Base-by-base conservation (phyloP, 2,797 vertebrate genomes). In the Poecilia picta region DNA sequence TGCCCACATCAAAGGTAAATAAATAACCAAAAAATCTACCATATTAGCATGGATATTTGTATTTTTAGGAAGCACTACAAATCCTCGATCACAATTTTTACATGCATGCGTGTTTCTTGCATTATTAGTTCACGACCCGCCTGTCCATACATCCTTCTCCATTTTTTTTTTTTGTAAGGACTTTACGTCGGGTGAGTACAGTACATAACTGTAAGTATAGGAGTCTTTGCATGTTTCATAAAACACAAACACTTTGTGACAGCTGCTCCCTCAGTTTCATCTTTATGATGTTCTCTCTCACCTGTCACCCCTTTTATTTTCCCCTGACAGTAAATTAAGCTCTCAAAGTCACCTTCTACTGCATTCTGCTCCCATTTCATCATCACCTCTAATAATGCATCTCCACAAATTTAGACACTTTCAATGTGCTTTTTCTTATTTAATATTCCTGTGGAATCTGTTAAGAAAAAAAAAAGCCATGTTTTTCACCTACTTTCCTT, bases 321-420 rank as follows among this genome's bases (percentile, higher is more conserved):
- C n/a, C 28, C 55, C 57, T 36, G 74, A 75, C 43, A 47, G 43
- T 64, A 75, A 75, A 75, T 64, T 43, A 43, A 75, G 39, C 73
- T 75, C 57, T 59, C 41, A 46, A 46, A 64, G 59, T 71, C 68
- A 55, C 39, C 16, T 33, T 57, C 51, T 41, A 18, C 73, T 45
- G 41, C 36, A 57, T 74, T 59, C 39, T 36, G 43, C 43, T 47
- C 25, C 31, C 45, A 31, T 31, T 75, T 62, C 43, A 64, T 64
- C 74, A 64, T 13, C 57, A 64, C 46, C 57, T 13, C 36, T 33
- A 47, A 33, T 46, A 25, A 33, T 64, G 25, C 64, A 75, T 47
- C 18, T 7, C 3, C 28, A 25, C 41, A 36, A 33, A 75, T 64
- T 16, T 33, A 62, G 39, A 46, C 25, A 33, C 4, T 47, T 25